phyloP scores from a whole-genome alignment of 2,113 vertebrate species.

The Prietella phreatophila region DNA sequence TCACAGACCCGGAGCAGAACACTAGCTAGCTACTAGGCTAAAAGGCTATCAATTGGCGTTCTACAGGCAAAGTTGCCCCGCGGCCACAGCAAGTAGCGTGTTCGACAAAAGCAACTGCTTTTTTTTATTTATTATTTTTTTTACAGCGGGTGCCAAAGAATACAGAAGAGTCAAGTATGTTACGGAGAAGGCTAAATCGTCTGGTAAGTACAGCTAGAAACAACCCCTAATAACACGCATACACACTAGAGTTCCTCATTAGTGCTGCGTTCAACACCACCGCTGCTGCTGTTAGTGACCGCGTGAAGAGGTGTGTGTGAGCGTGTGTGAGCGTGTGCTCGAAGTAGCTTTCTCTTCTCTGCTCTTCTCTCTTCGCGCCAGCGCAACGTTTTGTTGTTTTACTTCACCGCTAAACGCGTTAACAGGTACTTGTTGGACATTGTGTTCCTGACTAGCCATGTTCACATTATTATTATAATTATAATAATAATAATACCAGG shows the following conservation, averaged over 20 bases:
- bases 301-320: background rate
- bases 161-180: constrained; percentile 63
- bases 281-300: too few species aligned
- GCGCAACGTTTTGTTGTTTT: background rate
- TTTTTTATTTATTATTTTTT: constrained; percentile 23
- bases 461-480: too few species aligned
- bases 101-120: constrained; percentile 57
- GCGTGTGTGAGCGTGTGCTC: background rate
- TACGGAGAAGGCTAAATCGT: constrained; percentile 71
- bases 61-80: constrained; percentile 72
- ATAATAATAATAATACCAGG: background rate
- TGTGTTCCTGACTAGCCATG: background rate
- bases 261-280: too few species aligned
- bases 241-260: too few species aligned
- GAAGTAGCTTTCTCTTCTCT: background rate
- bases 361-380: background rate
- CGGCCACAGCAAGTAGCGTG: constrained; percentile 54
- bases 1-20: constrained; percentile 65
- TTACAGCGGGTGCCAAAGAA: constrained; percentile 50
- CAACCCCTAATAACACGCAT: background rate
- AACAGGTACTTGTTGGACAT: background rate
- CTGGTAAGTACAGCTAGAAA: constrained; percentile 68
- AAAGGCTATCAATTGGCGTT: constrained; percentile 53
- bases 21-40: constrained; percentile 66
- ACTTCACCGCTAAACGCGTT: background rate